These are phyloP conservation scores for Dynastes grantii DNA, from an alignment of 2,888 invertebrate species.

Conservation along the genomic window DNA sequence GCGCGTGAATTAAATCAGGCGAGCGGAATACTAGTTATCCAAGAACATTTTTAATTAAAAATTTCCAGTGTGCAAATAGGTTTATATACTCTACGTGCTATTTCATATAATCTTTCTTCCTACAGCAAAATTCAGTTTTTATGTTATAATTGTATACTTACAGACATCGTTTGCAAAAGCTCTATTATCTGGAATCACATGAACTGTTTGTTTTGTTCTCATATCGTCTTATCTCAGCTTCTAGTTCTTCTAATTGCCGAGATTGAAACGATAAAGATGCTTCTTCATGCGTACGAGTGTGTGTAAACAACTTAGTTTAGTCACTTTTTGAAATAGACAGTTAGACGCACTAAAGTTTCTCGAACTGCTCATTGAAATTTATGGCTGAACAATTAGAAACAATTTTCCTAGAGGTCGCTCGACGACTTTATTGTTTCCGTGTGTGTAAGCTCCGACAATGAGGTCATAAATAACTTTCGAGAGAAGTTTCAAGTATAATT, in stretches of 20 bases:
- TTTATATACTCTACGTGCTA: too few relatives aligned
- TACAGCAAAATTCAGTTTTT: too few relatives aligned
- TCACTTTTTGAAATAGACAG: slow-evolving; percentile 17
- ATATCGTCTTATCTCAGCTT: not conserved
- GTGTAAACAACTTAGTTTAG: not conserved
- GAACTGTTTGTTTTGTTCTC: slow-evolving; percentile 1
- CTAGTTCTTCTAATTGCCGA: not conserved
- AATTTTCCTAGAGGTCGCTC: slow-evolving; percentile 38
- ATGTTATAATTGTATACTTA: too few relatives aligned
- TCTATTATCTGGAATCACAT: not conserved
- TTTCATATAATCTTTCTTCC: too few relatives aligned
- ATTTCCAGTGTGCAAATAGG: too few relatives aligned
- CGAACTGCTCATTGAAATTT: slow-evolving; percentile 31
- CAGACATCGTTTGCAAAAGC: not conserved
- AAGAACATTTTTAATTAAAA: too few relatives aligned
- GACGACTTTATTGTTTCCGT: slow-evolving; percentile 37
- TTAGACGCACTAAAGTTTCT: slow-evolving; percentile 12
- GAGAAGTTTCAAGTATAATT: slow-evolving; percentile 33
- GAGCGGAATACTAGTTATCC: too few relatives aligned
- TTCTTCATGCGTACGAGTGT: slow-evolving; percentile 1
- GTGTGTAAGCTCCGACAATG: slow-evolving; percentile 18
- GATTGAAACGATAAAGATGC: slow-evolving; percentile 22
- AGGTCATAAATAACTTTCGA: slow-evolving; percentile 42
- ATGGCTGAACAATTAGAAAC: slow-evolving; percentile 44
- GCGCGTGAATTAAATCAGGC: too few relatives aligned